Evolutionary conservation across 2,797 vertebrate genomes (phyloP).

Genomic region (Esox lucius): DNA sequence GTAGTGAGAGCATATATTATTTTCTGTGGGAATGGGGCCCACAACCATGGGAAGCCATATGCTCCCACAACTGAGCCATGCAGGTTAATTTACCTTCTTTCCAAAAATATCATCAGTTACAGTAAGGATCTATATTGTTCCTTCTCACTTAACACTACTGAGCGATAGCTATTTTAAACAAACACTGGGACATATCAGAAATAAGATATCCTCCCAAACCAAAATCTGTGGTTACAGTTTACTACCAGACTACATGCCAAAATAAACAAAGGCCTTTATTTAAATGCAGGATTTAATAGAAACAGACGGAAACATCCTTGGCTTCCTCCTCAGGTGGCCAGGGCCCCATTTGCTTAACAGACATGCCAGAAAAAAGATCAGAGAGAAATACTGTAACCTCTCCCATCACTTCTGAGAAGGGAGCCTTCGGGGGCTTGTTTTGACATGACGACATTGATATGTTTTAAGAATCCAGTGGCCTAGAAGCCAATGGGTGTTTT

Average conservation of each 20-base stretch:
- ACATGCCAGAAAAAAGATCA: constrained; percentile 42
- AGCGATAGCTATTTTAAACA: background rate
- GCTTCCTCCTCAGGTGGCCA: background rate
- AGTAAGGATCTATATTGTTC: background rate
- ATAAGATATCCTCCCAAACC: background rate
- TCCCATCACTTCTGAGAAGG: constrained; percentile 7
- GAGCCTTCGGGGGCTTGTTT: constrained; percentile 54
- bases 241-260: background rate
- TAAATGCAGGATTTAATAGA: background rate
- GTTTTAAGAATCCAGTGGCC: constrained; percentile 52
- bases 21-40: no score
- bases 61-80: no score
- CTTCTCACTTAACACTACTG: background rate
- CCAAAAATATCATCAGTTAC: background rate
- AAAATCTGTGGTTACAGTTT: background rate
- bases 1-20: no score
- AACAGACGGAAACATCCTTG: background rate
- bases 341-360: constrained; percentile 11
- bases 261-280: background rate
- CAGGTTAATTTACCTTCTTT: background rate
- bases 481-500: constrained; percentile 35
- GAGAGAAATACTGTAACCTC: constrained; percentile 35
- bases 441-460: constrained; percentile 58
- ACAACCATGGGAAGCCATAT: no score
- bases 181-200: constrained; percentile 6